Evolutionary conservation across 2,888 invertebrate species (phyloP).

Genomic region (Ditula angustiorana): DNA sequence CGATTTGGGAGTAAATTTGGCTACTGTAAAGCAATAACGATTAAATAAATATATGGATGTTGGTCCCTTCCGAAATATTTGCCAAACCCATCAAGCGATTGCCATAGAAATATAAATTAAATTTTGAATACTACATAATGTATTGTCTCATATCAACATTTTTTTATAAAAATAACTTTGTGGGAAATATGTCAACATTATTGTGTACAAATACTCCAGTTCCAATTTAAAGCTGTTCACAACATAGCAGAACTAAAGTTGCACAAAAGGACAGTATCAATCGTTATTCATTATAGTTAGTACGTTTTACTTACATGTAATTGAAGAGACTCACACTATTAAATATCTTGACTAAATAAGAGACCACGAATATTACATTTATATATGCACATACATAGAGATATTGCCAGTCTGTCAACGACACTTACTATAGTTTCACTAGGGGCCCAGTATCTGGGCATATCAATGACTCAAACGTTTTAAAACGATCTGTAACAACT

Average conservation of each 20-base stretch:
- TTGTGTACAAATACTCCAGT: slow-evolving; percentile 80
- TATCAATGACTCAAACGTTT: slow-evolving; percentile 81
- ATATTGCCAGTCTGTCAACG: slow-evolving; percentile 84
- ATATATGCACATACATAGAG: slow-evolving; percentile 83
- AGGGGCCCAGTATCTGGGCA: slow-evolving; percentile 81
- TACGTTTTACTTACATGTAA: slow-evolving; percentile 78
- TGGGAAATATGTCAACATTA: slow-evolving; percentile 74
- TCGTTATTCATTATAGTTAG: slow-evolving; percentile 71
- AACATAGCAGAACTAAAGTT: slow-evolving; percentile 83
- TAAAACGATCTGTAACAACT: slow-evolving; percentile 82
- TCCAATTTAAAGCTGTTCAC: slow-evolving; percentile 83
- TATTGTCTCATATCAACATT: slow-evolving; percentile 83
- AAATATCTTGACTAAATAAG: slow-evolving; percentile 85
- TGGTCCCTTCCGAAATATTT: slow-evolving; percentile 82
- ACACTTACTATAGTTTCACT: slow-evolving; percentile 84
- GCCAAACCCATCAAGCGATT: slow-evolving; percentile 67
- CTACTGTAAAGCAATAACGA: slow-evolving; percentile 56
- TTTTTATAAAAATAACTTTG: slow-evolving; percentile 82
- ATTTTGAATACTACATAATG: slow-evolving; percentile 74
- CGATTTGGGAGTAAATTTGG: slow-evolving; percentile 53
- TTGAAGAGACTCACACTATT: slow-evolving; percentile 84
- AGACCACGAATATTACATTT: slow-evolving; percentile 83
- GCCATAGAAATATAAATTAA: slow-evolving; percentile 60
- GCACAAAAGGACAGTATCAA: slow-evolving; percentile 80
- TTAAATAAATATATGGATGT: slow-evolving; percentile 63